Evolutionary conservation across 2,888 invertebrate genomes (phyloP), one percentile per base, ranked within the genome.

Genomic region (Chromoteleia sp.): DNA sequence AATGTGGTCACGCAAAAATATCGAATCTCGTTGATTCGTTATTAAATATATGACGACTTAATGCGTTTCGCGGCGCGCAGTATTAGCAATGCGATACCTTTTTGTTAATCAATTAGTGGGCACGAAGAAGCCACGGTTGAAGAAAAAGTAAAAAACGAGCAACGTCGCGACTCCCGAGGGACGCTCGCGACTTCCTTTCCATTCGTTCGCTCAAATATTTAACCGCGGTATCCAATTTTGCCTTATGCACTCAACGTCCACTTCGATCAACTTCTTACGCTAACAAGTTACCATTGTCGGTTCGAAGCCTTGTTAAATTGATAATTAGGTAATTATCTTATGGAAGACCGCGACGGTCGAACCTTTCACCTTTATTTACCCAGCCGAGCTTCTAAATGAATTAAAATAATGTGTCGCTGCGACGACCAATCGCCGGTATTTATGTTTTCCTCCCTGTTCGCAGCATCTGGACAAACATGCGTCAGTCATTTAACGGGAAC

Each of bases 121-220:
- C 79, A 83, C 82, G 78, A 85, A 81, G 70, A 83, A 68, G 25
- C 54, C 36, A 61, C 25, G 56, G 65, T 54, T 71, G 52, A 75
- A 65, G 43, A 33, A 17, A 15, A 15, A 52, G 17, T 14, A 67
- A 79, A 86, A 74, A 82, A 75, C 81, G 59, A 58, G 77, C 82
- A 83, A 82, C 84, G 81, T 83, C 82, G 83, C 58, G 73, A 78
- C 56, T 87, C 88, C 85, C 88, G 14, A 63, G 88, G 85, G 88
- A 87, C 84, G 83, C 82, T 86, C 85, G 84, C 82, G 86, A 86
- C 85, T 85, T 88, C 84, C 85, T 84, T 84, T 85, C 84, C 86
- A 85, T 86, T 86, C 83, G 75, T 80, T 84, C 85, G 84, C 86
- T 88, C 88, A 89, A 89, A 89, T 89, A 89, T 89, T 89, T 88